Evolutionary conservation across 2,888 invertebrate species (phyloP), one percentile per base, ranked within the genome.

Genomic region (Abscondita cerata): DNA sequence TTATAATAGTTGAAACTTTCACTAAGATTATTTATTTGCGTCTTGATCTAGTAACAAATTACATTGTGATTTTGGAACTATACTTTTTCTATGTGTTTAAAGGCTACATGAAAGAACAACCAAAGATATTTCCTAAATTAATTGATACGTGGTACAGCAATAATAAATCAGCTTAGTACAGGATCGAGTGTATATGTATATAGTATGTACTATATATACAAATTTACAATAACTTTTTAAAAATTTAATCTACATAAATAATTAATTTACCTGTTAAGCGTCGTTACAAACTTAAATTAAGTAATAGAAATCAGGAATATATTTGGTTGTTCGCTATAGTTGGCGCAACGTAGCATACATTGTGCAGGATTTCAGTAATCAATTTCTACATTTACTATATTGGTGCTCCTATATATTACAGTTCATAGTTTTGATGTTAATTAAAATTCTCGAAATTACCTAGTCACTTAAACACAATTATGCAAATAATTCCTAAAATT

Each of bases 271-370:
- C 9, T 33, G 15, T 25, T 46, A 48, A 55, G 46, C 36, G 34
- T 55, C 47, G 25, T 55, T 48, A 48, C 20, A 56, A n/a, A 50
- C 50, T 50, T 56, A 50, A 57, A 58, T 58, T 56, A n/a, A n/a
- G n/a, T n/a, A 50, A 44, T 52, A 52, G 51, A 19, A 51, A 44
- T 52, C 15, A 41, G 59, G 52, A 62, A 64, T 66, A 62, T 58
- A 68, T 59, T 68, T 64, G 68, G 66, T 62, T 67, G 64, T 59
- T 53, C 64, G 61, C 47, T 52, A n/a, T n/a, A 57, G 41, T 57
- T 34, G 51, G 60, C 50, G 47, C 44, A 62, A 56, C 52, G 62
- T 52, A 62, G 62, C 53, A 38, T 62, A 62, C 62, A 62, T 58
- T 62, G 62, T 62, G 62, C 62, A 62, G 59, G 50, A 53, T 58